Evolutionary conservation across 1,140 invertebrate species (phyloP).

Genomic region (Liolophura sinensis): DNA sequence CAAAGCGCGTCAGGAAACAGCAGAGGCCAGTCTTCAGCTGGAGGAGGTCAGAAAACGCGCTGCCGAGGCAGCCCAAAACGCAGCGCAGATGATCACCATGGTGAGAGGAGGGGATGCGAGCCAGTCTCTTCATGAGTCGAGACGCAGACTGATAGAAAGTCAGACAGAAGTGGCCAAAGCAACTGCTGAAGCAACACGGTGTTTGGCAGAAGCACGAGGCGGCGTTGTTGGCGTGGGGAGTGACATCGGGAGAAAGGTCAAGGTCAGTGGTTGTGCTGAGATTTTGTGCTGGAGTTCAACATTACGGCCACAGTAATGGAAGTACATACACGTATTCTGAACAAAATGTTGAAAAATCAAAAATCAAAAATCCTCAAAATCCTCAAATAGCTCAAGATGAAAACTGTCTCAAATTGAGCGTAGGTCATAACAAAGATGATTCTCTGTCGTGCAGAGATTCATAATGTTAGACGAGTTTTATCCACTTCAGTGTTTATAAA

Average conservation of each 20-base stretch:
- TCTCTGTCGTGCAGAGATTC: no score
- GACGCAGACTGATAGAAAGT: constrained; percentile 26
- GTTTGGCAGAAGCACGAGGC: constrained; percentile 19
- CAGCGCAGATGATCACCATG: constrained; percentile 29
- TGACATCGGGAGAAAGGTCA: background rate
- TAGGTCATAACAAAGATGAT: no score
- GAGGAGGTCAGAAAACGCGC: constrained; percentile 30
- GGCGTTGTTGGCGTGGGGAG: background rate
- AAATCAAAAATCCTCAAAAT: no score
- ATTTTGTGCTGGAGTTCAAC: no score
- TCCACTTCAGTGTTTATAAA: no score
- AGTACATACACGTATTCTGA: no score
- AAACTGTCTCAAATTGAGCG: no score
- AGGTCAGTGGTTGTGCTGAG: background rate
- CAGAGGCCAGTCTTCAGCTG: constrained; percentile 31
- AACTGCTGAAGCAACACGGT: constrained; percentile 30
- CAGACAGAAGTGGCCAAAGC: constrained; percentile 34
- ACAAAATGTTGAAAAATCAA: no score
- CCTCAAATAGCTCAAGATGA: no score
- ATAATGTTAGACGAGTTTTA: no score
- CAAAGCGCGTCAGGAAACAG: constrained; percentile 42
- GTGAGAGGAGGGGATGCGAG: constrained; percentile 20
- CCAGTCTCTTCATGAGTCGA: constrained; percentile 20
- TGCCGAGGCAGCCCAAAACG: constrained; percentile 25
- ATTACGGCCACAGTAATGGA: no score